These are phyloP conservation scores for Aplysina aerophoba DNA, from an alignment of 37 sponge, comb jelly and placozoan species.

Conservation along the genomic window DNA sequence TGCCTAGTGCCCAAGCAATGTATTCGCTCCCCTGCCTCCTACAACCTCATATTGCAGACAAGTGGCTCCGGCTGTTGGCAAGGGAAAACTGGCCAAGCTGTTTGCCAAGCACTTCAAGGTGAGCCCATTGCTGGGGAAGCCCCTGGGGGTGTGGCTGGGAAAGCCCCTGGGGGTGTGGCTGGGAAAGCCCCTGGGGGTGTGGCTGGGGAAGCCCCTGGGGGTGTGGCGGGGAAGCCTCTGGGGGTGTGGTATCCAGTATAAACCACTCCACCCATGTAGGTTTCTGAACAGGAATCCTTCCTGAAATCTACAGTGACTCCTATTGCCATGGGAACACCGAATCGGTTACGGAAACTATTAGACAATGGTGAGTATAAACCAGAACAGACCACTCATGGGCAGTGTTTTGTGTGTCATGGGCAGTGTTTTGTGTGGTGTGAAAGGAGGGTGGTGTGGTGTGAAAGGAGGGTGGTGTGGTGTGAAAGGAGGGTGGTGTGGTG, in stretches of 20 bases:
- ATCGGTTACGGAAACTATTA: background rate
- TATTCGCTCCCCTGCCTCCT: no score
- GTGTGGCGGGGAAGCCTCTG: background rate
- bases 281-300: background rate
- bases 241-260: background rate
- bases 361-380: background rate
- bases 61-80: background rate
- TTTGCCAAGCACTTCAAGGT: constrained; percentile 33
- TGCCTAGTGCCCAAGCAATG: no score
- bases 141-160: background rate
- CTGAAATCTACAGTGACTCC: background rate
- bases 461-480: no score
- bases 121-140: background rate
- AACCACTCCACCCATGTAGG: background rate
- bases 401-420: no score
- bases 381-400: background rate
- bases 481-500: no score
- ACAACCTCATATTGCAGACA: background rate
- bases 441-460: no score
- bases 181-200: background rate
- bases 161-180: background rate
- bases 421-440: no score
- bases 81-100: background rate
- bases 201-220: no score
- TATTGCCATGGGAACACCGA: constrained; percentile 17